A percentile compares a stretch with the other conserved stretches of the same genome.
These are phyloP conservation scores for Muschampia plurimacula DNA, from an alignment of 2,888 invertebrate species.

Conservation along the genomic window DNA sequence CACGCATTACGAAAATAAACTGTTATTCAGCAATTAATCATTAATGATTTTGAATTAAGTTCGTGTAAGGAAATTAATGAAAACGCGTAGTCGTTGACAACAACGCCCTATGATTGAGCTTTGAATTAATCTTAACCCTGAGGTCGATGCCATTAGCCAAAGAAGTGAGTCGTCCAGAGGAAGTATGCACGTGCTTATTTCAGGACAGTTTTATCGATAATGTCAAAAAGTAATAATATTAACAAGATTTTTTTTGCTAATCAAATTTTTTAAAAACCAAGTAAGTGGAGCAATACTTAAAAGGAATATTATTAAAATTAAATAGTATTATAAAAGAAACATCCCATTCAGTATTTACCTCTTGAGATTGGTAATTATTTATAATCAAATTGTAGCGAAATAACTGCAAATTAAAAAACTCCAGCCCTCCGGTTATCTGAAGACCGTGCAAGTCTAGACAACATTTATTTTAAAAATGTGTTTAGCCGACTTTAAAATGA, in stretches of 20 bases:
- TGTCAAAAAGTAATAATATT: neutral
- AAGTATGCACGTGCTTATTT: neutral
- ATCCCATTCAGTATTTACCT: too few relatives aligned
- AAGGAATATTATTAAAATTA: too few relatives aligned
- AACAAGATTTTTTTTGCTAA: neutral
- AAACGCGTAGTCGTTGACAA: conserved; percentile 28
- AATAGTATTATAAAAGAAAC: too few relatives aligned
- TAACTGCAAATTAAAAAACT: too few relatives aligned
- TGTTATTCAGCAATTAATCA: conserved; percentile 29
- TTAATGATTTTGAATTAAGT: conserved; percentile 23
- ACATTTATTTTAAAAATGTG: too few relatives aligned
- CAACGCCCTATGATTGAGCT: conserved; percentile 11
- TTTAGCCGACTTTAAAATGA: too few relatives aligned
- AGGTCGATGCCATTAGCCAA: conserved; percentile 1
- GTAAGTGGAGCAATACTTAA: too few relatives aligned
- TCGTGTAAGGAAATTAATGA: conserved; percentile 32
- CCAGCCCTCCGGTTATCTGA: too few relatives aligned
- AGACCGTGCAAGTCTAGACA: too few relatives aligned
- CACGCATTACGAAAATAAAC: conserved; percentile 25
- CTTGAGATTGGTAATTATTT: too few relatives aligned
- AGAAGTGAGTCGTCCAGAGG: neutral
- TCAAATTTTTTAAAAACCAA: too few relatives aligned
- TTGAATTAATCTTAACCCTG: conserved; percentile 21
- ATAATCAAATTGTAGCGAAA: too few relatives aligned
- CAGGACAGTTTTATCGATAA: neutral